These are phyloP conservation scores for Tenthredo livida DNA, from an alignment of 2,888 invertebrate genomes.

Conservation along the genomic window DNA sequence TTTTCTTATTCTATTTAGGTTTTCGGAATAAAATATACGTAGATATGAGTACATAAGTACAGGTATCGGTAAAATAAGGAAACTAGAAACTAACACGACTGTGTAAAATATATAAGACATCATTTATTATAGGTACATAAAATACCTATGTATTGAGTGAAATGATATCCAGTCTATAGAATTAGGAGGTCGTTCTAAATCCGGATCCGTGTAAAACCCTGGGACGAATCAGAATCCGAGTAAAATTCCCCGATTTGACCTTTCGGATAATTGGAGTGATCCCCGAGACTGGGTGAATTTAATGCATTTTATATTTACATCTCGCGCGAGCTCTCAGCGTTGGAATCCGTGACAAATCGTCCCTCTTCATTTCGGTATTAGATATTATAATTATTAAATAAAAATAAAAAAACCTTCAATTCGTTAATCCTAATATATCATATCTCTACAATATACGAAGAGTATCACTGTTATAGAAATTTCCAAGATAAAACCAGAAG, in stretches of 20 bases:
- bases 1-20: neutral
- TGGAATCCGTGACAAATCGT: neutral
- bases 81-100: neutral
- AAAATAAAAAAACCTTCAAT: neutral
- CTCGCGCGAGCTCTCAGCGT: constrained; percentile 33
- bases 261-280: constrained; percentile 35
- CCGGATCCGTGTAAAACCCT: neutral
- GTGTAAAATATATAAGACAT: neutral
- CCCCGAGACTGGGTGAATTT: constrained; percentile 50
- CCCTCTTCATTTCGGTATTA: neutral
- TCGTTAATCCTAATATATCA: neutral
- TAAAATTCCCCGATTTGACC: constrained; percentile 22
- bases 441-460: no score
- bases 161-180: neutral
- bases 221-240: neutral
- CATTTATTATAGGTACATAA: neutral
- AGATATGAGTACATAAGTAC: no score
- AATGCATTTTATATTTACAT: constrained; percentile 58
- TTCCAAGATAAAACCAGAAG: neutral
- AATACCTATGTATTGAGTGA: neutral
- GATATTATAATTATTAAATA: neutral
- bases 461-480: neutral
- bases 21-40: neutral
- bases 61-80: neutral
- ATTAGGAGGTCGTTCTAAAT: constrained; percentile 12